These are phyloP conservation scores for Drosophila eugracilis DNA, from an alignment of 1,140 invertebrate species.

Conservation along the genomic window DNA sequence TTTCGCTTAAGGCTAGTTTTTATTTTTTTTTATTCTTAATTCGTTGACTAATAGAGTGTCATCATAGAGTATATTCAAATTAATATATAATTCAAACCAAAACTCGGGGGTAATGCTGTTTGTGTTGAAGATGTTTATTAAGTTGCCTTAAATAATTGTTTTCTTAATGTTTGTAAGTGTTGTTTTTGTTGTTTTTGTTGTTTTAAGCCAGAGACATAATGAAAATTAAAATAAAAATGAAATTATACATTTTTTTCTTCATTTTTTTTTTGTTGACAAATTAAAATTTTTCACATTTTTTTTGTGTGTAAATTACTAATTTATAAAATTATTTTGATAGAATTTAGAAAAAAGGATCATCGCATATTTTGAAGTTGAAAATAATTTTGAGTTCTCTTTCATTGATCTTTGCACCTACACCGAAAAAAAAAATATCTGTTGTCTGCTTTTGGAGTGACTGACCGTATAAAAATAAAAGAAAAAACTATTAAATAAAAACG, in stretches of 20 bases:
- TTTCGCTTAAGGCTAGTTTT: constrained; percentile 26
- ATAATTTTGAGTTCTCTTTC: not conserved
- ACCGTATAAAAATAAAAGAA: not conserved
- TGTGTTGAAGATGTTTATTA: constrained; percentile 34
- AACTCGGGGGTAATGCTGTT: constrained; percentile 21
- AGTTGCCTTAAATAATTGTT: constrained; percentile 28
- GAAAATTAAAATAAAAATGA: constrained; percentile 34
- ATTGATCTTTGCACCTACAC: constrained; percentile 31
- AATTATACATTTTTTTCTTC: constrained; percentile 27
- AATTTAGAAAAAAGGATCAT: constrained; percentile 12
- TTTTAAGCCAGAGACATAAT: constrained; percentile 36
- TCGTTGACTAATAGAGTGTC: constrained; percentile 38
- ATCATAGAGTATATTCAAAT: no score
- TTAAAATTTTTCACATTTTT: constrained; percentile 34
- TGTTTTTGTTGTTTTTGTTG: constrained; percentile 12
- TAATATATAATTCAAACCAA: constrained; percentile 39
- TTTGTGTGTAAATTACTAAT: constrained; percentile 8
- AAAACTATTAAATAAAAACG: constrained; percentile 24
- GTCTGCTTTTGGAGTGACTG: constrained; percentile 11
- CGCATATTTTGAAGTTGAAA: constrained; percentile 15
- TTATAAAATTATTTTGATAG: constrained; percentile 23
- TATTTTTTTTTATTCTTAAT: constrained; percentile 22
- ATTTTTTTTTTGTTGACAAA: constrained; percentile 20
- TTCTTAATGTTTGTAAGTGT: no score
- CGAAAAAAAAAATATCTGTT: constrained; percentile 26